Conservation (phyloP, 23 tunicate species). For the Corella eumyota region DNA sequence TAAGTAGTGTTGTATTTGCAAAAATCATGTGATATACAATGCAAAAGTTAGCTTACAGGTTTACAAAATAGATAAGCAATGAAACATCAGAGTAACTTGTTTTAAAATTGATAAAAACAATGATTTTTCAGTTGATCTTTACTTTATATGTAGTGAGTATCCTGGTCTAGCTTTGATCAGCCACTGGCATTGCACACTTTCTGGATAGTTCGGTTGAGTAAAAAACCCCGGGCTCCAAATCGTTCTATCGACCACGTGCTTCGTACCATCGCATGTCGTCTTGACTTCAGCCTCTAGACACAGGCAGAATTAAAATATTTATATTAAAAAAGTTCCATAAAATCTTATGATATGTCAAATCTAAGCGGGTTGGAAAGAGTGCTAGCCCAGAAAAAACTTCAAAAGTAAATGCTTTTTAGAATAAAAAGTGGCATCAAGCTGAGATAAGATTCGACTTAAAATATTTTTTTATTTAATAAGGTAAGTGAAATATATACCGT, state of each 20-base stretch:
- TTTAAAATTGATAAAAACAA: no score
- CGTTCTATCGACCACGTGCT: slow-evolving; percentile 22
- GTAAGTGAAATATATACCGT: not conserved
- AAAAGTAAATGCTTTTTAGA: not conserved
- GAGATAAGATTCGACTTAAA: not conserved
- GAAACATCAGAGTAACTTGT: no score
- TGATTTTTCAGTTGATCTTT: no score
- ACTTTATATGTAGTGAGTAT: slow-evolving; percentile 20
- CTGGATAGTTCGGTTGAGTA: slow-evolving; percentile 14
- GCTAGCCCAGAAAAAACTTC: not conserved
- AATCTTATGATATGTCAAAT: no score
- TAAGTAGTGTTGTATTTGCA: no score
- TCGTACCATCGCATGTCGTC: slow-evolving; percentile 48
- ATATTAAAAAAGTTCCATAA: no score
- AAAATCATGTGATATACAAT: no score
- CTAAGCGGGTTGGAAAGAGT: not conserved
- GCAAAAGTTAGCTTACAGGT: no score
- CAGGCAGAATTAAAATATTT: not conserved
- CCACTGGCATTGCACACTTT: slow-evolving; percentile 46
- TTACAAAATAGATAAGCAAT: no score
- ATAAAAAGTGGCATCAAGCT: not conserved
- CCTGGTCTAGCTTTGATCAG: slow-evolving; percentile 51
- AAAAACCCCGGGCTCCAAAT: slow-evolving; percentile 68
- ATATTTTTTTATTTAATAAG: not conserved
- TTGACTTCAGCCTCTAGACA: slow-evolving; percentile 34